Evolutionary conservation across 1,140 invertebrate genomes (phyloP).

Genomic region (Calliopsis andreniformis): DNA sequence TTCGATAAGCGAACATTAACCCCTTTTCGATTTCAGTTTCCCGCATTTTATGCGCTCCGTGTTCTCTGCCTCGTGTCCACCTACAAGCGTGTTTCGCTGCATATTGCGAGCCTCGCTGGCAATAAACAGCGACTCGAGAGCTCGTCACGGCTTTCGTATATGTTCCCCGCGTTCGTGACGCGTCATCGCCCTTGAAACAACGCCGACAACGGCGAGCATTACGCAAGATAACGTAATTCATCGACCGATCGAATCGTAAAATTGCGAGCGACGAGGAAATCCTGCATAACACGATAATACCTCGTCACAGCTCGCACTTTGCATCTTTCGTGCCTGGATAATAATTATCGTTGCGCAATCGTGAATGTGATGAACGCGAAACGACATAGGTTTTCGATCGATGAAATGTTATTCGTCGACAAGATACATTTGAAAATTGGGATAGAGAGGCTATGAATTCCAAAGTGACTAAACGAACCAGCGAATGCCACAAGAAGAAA

Average conservation of each 20-base stretch:
- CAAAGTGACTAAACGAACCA: too few relatives aligned
- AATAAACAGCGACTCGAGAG: too few relatives aligned
- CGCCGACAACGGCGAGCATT: constrained; percentile 4
- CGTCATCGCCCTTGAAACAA: constrained; percentile 27
- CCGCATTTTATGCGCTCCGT: neutral
- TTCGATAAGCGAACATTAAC: neutral
- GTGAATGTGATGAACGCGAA: too few relatives aligned
- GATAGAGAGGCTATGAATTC: neutral
- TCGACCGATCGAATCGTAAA: constrained; percentile 21
- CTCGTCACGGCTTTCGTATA: neutral
- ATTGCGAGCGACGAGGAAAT: neutral
- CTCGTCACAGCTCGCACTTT: neutral
- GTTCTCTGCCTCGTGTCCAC: too few relatives aligned
- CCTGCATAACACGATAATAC: neutral
- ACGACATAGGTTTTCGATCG: too few relatives aligned
- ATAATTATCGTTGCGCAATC: constrained; percentile 3
- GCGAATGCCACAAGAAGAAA: too few relatives aligned
- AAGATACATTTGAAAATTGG: too few relatives aligned
- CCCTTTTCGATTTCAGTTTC: neutral
- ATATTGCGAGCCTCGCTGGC: neutral
- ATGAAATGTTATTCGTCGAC: too few relatives aligned
- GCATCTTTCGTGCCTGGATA: too few relatives aligned
- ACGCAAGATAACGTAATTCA: constrained; percentile 22
- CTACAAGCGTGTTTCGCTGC: neutral
- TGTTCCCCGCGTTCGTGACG: neutral